Conservation (phyloP, 2,888 invertebrate species). For the Nebria salina region DNA sequence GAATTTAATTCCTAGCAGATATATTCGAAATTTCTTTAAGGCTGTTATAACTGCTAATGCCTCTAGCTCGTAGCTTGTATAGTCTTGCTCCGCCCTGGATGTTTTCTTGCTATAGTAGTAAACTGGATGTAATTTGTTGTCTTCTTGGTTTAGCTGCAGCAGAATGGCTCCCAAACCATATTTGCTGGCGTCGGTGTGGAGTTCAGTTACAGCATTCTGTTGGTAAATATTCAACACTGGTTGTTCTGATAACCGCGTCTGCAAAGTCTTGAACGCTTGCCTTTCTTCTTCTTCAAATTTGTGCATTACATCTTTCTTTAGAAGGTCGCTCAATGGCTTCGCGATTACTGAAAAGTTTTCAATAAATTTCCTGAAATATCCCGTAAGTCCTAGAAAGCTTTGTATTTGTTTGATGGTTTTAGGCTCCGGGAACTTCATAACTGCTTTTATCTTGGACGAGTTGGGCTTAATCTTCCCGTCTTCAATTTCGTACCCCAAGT, state of each 20-base stretch:
- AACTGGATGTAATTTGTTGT: constrained; percentile 36
- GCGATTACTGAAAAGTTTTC: constrained; percentile 16
- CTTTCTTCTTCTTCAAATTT: not conserved
- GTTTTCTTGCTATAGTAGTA: constrained; percentile 44
- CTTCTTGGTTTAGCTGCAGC: constrained; percentile 34
- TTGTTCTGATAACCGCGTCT: not conserved
- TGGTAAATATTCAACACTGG: constrained; percentile 21
- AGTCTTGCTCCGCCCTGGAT: constrained; percentile 35
- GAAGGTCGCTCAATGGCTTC: constrained; percentile 32
- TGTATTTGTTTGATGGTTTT: constrained; percentile 42
- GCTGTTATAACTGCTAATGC: constrained; percentile 24
- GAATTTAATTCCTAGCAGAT: constrained; percentile 47
- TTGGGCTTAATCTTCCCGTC: constrained; percentile 38
- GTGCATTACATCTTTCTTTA: constrained; percentile 17
- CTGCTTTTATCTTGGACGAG: constrained; percentile 43
- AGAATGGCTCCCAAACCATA: constrained; percentile 12
- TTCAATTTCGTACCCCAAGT: constrained; percentile 34
- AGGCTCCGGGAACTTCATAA: constrained; percentile 47
- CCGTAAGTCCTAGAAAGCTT: constrained; percentile 48
- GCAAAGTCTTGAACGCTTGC: constrained; percentile 7
- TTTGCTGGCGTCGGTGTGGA: constrained; percentile 30
- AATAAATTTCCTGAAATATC: constrained; percentile 49
- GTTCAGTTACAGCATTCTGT: not conserved
- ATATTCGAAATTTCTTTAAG: constrained; percentile 32
- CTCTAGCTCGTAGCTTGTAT: constrained; percentile 36